These are phyloP conservation scores for Prostheceraeus crozeri DNA, from an alignment of 2,888 invertebrate genomes.

Conservation along the genomic window DNA sequence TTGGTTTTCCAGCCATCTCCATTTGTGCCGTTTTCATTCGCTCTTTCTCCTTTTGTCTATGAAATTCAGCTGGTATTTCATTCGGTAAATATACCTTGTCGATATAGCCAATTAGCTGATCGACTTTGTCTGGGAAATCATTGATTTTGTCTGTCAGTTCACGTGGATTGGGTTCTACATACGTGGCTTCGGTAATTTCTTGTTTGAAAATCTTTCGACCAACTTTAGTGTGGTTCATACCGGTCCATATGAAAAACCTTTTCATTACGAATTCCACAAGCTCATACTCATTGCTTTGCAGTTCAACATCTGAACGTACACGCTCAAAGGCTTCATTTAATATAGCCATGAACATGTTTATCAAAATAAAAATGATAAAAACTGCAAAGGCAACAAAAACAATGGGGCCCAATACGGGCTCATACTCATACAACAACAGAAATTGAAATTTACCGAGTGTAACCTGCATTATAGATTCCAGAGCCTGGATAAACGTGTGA, in stretches of 20 bases:
- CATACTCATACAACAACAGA: constrained; percentile 48
- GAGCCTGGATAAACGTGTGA: constrained; percentile 44
- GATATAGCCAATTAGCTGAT: constrained; percentile 28
- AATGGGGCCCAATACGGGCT: constrained; percentile 43
- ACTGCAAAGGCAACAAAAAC: constrained; percentile 38
- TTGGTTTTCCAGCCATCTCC: no score
- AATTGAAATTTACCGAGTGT: constrained; percentile 57
- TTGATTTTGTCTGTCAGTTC: constrained; percentile 17
- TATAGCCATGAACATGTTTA: constrained; percentile 55
- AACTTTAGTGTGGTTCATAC: constrained; percentile 36
- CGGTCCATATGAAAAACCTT: constrained; percentile 45
- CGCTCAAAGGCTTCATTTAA: constrained; percentile 50
- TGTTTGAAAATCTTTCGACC: constrained; percentile 24
- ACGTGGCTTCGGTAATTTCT: constrained; percentile 12
- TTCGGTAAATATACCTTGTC: no score
- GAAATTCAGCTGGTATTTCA: no score
- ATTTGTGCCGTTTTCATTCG: no score
- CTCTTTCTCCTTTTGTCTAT: no score
- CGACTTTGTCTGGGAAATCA: constrained; percentile 19
- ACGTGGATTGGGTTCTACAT: constrained; percentile 14
- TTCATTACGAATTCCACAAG: constrained; percentile 49
- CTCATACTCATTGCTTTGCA: constrained; percentile 52
- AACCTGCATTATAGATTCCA: constrained; percentile 52
- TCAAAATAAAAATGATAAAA: constrained; percentile 49
- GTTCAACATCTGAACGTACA: constrained; percentile 46